A percentile compares a stretch with the other conserved stretches of the same genome.
Conservation (phyloP, 2,113 vertebrate genomes). For the Labeo rohita region DNA sequence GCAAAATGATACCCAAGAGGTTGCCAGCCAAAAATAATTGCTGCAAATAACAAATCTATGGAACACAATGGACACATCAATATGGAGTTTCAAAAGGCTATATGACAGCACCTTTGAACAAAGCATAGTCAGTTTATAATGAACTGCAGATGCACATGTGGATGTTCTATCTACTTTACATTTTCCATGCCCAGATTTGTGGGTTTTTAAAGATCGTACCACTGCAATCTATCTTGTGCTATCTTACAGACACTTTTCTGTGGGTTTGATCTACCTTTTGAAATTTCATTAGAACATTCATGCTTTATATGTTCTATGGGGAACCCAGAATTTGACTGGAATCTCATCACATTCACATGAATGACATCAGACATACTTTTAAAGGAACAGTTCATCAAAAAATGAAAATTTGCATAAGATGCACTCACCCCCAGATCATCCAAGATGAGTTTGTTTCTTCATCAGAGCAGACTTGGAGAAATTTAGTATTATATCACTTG, state of each 20-base stretch:
- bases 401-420: background rate
- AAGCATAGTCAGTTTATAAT: conserved; percentile 19
- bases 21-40: conserved; percentile 45
- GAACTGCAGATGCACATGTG: conserved; percentile 26
- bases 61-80: conserved; percentile 25
- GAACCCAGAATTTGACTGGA: background rate
- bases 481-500: background rate
- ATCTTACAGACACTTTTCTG: background rate
- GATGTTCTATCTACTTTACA: conserved; percentile 13
- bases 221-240: background rate
- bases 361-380: conserved; percentile 20
- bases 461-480: background rate
- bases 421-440: background rate
- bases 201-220: background rate
- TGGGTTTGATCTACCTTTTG: background rate
- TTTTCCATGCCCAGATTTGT: conserved; percentile 18
- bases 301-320: background rate
- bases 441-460: background rate
- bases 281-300: background rate
- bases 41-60: conserved; percentile 27
- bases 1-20: conserved; percentile 60
- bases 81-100: background rate
- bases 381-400: too few relatives aligned
- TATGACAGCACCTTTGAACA: conserved; percentile 39
- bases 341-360: background rate